phyloP scores from a whole-genome alignment of 2,888 invertebrate species.

The Zelleria hepariella region DNA sequence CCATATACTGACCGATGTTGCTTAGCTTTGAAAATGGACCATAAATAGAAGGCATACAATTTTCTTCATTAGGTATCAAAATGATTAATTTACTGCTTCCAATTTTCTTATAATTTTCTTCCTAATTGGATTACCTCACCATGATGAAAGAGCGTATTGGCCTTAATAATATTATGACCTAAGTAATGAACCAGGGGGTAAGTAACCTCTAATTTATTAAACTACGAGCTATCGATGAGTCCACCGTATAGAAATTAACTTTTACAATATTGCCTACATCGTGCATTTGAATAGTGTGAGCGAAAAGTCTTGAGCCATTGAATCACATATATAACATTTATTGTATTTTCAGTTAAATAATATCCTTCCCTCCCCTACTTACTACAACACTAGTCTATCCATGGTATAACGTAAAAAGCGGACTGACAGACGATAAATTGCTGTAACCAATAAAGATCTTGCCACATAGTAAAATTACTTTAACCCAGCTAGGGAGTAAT shows the following conservation, averaged over 20 bases:
- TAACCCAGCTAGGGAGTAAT: too few relatives aligned
- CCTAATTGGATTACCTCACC: neutral
- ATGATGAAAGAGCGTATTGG: constrained; percentile 2
- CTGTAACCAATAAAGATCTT: too few relatives aligned
- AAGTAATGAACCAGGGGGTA: constrained; percentile 41
- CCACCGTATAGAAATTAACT: constrained; percentile 65
- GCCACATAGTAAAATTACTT: too few relatives aligned
- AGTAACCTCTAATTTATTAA: constrained; percentile 62
- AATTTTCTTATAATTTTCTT: constrained; percentile 1
- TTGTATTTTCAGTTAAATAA: too few relatives aligned
- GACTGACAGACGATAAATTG: too few relatives aligned
- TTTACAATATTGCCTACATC: constrained; percentile 53
- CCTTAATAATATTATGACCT: constrained; percentile 29
- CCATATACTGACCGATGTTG: too few relatives aligned
- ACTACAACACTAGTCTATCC: too few relatives aligned
- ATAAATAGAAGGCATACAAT: neutral
- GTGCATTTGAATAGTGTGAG: constrained; percentile 36
- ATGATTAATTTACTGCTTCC: neutral
- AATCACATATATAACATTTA: neutral
- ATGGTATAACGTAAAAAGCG: too few relatives aligned
- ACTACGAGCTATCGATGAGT: too few relatives aligned
- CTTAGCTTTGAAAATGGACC: too few relatives aligned
- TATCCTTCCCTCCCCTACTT: too few relatives aligned
- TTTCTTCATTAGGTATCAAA: neutral
- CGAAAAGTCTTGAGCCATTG: constrained; percentile 25